These are phyloP conservation scores for Dascillus cervinus DNA, from an alignment of 2,888 invertebrate genomes.

Conservation along the genomic window DNA sequence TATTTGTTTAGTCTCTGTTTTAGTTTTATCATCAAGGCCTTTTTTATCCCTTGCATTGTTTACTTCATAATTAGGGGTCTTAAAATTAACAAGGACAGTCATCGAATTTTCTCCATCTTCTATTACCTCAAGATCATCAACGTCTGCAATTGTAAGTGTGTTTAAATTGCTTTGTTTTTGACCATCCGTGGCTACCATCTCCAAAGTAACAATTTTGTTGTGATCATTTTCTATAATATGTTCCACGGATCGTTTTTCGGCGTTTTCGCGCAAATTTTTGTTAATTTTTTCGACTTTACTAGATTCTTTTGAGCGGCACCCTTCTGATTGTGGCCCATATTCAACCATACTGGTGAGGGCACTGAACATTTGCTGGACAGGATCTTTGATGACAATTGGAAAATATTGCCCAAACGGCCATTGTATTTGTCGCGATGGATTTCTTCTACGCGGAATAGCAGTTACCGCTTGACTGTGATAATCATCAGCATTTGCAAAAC, in stretches of 20 bases:
- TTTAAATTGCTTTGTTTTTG: conserved; percentile 1
- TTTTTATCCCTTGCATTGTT: too few species aligned
- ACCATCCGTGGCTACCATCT: background rate
- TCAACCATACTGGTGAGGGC: conserved; percentile 50
- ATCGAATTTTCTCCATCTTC: conserved; percentile 7
- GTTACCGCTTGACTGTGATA: background rate
- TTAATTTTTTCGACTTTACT: background rate
- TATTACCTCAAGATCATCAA: conserved; percentile 15
- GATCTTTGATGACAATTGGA: conserved; percentile 52
- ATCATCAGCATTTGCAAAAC: conserved; percentile 3
- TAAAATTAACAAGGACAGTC: conserved; percentile 5
- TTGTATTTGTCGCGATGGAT: conserved; percentile 28
- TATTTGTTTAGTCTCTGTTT: background rate
- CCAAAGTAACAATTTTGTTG: background rate
- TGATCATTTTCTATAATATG: background rate
- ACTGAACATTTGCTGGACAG: conserved; percentile 47
- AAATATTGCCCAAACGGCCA: conserved; percentile 50
- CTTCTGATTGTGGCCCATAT: conserved; percentile 51
- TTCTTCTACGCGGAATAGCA: conserved; percentile 6
- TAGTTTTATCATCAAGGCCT: background rate
- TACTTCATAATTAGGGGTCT: background rate
- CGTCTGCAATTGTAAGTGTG: conserved; percentile 6
- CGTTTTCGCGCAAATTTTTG: background rate
- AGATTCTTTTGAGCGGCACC: conserved; percentile 33
- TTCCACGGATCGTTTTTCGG: background rate